Evolutionary conservation across 2,797 vertebrate genomes (phyloP), one percentile per base, ranked within the genome.

Genomic region (Streptopelia turtur): DNA sequence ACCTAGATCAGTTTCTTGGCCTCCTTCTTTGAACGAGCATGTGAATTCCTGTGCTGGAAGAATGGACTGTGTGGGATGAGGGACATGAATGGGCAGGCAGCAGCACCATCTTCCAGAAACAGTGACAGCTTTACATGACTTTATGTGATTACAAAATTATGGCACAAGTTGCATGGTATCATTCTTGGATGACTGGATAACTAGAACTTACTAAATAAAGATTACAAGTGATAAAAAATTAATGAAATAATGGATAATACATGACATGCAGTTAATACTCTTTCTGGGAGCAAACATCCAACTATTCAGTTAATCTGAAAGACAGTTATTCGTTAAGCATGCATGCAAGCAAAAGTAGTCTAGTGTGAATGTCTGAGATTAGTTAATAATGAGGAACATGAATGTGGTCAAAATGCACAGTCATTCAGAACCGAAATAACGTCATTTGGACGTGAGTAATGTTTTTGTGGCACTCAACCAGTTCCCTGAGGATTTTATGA

Each of bases 191-290:
- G 50, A 72, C 41, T 77, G 21, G 57, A 57, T 71, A 89, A 78
- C 71, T 35, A 47, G 39, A 87, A 91, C 65, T 88, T 93, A 72
- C 83, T 72, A 81, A 83, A 76, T 65, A 69, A 75, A 55, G 59
- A 91, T 68, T 75, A 24, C n/a, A 66, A 74, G 41, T 65, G 69
- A 90, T 78, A 91, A 95, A 91, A 92, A 81, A 87, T 45, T 70
- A 89, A 91, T 69, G 65, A 92, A 83, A 52, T 52, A 55, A 31
- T 1, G 2, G 80, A 52, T 79, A 74, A 70, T 47, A 63, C 27
- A 37, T n/a, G 87, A 65, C 33, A 83, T 30, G 35, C 18, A 88
- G 47, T 88, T 90, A 88, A 90, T 72, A 64, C 4, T 11, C 76
- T 91, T 94, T 35, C 64, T 82, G 60, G 49, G 77, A 91, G 87